Evolutionary conservation across 1,140 invertebrate species (phyloP).

Genomic region (Adoxophyes honmai): DNA sequence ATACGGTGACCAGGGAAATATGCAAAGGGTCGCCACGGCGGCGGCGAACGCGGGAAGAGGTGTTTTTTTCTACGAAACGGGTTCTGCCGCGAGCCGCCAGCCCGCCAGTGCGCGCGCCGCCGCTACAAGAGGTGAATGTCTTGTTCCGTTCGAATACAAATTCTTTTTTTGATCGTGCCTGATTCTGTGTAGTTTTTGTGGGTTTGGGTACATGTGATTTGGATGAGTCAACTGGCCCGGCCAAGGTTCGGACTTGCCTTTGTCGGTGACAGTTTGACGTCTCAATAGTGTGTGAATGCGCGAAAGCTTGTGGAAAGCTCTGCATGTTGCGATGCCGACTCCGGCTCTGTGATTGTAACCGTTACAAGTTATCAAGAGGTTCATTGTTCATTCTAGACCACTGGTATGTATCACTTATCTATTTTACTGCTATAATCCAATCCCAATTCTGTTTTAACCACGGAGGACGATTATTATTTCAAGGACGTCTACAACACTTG

Average conservation of each 20-base stretch:
- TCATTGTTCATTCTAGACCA: conserved; percentile 38
- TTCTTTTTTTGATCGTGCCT: conserved; percentile 25
- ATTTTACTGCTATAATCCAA: neutral
- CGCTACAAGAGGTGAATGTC: conserved; percentile 66
- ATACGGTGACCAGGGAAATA: conserved; percentile 58
- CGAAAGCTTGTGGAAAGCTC: conserved; percentile 34
- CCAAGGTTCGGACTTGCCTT: conserved; percentile 1
- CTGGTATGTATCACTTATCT: conserved; percentile 48
- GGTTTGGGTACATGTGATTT: conserved; percentile 13
- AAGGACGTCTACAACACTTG: neutral
- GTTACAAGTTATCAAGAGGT: conserved; percentile 44
- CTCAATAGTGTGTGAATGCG: conserved; percentile 35
- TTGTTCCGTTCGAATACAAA: conserved; percentile 35
- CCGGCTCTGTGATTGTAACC: conserved; percentile 42
- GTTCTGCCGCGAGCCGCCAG: conserved; percentile 46
- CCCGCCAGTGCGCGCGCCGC: conserved; percentile 61
- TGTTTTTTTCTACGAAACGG: conserved; percentile 68
- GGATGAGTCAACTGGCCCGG: neutral
- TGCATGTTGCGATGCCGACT: conserved; percentile 33
- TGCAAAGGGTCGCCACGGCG: conserved; percentile 59
- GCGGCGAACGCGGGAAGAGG: conserved; percentile 56
- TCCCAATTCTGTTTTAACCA: neutral
- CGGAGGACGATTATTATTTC: neutral
- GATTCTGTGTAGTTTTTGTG: conserved; percentile 25
- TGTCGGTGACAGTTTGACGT: conserved; percentile 18